Base-by-base conservation (phyloP, 2,113 vertebrate species). In the Ammodytes marinus region DNA sequence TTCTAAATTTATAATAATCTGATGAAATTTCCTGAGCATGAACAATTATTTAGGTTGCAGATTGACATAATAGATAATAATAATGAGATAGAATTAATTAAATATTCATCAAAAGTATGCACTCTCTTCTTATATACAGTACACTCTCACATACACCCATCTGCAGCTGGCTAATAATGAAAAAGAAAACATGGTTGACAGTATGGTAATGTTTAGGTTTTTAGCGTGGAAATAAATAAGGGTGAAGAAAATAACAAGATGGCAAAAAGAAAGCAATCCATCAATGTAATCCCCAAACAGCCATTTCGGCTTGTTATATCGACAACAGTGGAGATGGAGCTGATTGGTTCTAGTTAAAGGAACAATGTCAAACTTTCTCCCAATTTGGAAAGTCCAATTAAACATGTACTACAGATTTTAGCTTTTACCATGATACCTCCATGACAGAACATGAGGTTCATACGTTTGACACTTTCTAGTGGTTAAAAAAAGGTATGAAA, bases 221-320 rank as follows among this genome's bases (percentile, higher is more conserved):
- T 86, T 58, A 78, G 69, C 42, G 65, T 87, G 80, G 83, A 84
- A 86, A 87, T 86, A 84, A 86, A 87, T 86, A 54, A 45, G 59
- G 80, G 72, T 73, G 65, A 47, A 77, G 77, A 70, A 60, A 74
- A 90, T 86, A 88, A 88, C 88, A 58, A 90, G 83, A 79, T 74
- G 65, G 4, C 52, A 57, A 77, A 63, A 45, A 77, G 79, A 80
- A 64, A 64, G 59, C 63, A 53, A 86, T 90, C 88, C 85, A 88
- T 90, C 80, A 83, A 75, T 52, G 68, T 65, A 85, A 87, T 85
- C 82, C 85, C 85, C 66, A 55, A 83, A 66, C 67, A 58, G 77
- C 67, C 83, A 45, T 73, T 79, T 81, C 52, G 77, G 85, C 83
- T 90, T 66, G 83, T 85, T 87, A 75, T 59, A 74, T 65, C 72